Evolutionary conservation across 2,888 invertebrate genomes (phyloP), one percentile per base, ranked within the genome.

Genomic region (Dyspetes luteomarginatus): DNA sequence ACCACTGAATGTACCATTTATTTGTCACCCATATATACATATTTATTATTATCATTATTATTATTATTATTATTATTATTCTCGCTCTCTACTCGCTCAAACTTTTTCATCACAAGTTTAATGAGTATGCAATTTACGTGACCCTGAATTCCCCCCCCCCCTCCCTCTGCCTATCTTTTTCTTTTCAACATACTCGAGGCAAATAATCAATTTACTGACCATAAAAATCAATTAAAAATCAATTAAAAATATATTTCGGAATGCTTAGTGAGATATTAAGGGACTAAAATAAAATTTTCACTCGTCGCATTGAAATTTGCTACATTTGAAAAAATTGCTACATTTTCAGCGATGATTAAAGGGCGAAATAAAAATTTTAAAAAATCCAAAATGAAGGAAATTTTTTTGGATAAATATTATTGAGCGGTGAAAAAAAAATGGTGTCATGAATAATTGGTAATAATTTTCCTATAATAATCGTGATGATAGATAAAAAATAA

Each of bases 1-100:
- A 74, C 77, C 75, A 82, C 82, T 84, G 82, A 81, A 83, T 86
- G 83, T 86, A 71, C 75, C 43, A 79, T 69, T 52, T 77, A 68
- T 58, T 77, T 69, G 73, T 81, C 77, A 81, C 81, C 41, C 50
- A 36, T 73, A 69, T 50, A 56, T 48, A 67, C 43, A 48, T 2
- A 48, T 15, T 17, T 48, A 15, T 17, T 15, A 15, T 15, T 48
- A 48, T 48, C 48, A 17, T 17, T 48, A n/a, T 17, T 48, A 15
- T 17, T 36, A 12, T 36, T 36, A 12, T 2, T 36, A 12, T 36
- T 12, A 12, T 36, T 36, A 36, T 69, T 50, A 65, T 28, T 45
- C 71, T 76, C 69, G 72, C 19, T 80, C 58, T 56, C 45, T 22
- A 72, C 71, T 72, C 28, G 72, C 55, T 64, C 71, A 73, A 69